Conservation (phyloP, 2,113 vertebrate species). For the Charina bottae region DNA sequence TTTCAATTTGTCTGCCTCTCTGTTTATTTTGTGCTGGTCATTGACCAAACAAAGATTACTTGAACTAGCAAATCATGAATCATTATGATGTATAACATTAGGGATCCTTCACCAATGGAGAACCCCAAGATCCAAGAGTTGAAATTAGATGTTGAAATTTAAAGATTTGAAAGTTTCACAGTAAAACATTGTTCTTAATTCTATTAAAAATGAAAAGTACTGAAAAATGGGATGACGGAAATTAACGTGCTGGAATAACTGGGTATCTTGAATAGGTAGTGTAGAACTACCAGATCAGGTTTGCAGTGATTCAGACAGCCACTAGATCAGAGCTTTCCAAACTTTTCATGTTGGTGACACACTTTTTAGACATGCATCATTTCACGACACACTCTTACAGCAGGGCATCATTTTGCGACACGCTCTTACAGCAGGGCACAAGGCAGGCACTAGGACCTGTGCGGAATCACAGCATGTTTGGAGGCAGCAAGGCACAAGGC, state of each 20-base stretch:
- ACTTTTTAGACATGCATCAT: too few species aligned
- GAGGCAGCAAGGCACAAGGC: too few species aligned
- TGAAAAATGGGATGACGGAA: neutral
- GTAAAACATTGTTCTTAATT: neutral
- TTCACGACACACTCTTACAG: too few species aligned
- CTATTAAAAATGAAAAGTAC: neutral
- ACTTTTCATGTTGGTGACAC: too few species aligned
- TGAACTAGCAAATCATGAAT: neutral
- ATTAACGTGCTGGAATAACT: neutral
- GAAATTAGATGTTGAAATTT: neutral
- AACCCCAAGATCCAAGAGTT: neutral
- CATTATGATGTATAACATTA: too few species aligned
- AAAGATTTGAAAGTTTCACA: neutral
- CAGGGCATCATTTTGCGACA: too few species aligned
- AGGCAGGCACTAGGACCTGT: too few species aligned
- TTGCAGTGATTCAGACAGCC: neutral
- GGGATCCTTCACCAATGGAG: neutral
- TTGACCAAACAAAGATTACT: neutral
- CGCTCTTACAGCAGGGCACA: too few species aligned
- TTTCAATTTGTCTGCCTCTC: neutral
- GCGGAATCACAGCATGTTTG: too few species aligned
- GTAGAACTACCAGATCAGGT: neutral
- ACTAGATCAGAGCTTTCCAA: too few species aligned
- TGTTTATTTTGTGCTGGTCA: neutral
- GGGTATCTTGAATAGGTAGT: neutral